Percentiles rank a stretch among this genome's conserved stretches.
phyloP scores from a whole-genome alignment of 2,797 vertebrate species.

The Amblyraja radiata region DNA sequence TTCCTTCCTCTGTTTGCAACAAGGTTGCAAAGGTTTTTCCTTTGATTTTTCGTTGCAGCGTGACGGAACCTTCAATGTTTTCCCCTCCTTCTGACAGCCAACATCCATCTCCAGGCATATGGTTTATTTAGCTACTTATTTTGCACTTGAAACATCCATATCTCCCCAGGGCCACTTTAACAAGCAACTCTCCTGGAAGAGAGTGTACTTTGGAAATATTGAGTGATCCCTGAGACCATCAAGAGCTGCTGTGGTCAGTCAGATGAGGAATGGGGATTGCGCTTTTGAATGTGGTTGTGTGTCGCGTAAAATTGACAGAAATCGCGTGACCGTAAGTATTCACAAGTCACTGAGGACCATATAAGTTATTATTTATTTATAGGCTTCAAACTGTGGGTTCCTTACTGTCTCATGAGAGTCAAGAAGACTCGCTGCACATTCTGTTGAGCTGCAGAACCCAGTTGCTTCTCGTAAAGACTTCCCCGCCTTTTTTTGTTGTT shows the following conservation, averaged over 20 bases:
- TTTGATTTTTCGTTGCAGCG: no score
- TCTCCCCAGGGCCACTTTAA: constrained; percentile 29
- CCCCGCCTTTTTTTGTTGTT: no score
- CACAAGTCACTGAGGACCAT: background rate
- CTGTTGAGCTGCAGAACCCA: no score
- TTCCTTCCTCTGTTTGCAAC: background rate
- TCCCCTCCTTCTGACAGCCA: constrained; percentile 51
- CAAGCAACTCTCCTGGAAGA: background rate
- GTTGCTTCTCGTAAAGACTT: background rate
- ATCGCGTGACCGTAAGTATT: background rate
- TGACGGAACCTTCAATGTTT: constrained; percentile 42
- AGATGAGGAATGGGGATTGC: background rate
- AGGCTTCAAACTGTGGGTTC: background rate
- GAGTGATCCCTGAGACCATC: no score
- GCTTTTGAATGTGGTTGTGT: background rate
- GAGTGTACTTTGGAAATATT: background rate
- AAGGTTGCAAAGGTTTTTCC: background rate
- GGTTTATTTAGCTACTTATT: constrained; percentile 42
- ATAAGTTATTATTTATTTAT: background rate
- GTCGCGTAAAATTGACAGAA: background rate
- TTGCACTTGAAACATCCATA: constrained; percentile 56
- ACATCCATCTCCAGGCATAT: constrained; percentile 45
- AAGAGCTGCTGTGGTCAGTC: background rate
- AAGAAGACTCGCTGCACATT: no score
- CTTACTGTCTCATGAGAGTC: background rate